These are phyloP conservation scores for Microcebus murinus DNA, from an alignment of 2,113 vertebrate genomes.

Conservation along the genomic window DNA sequence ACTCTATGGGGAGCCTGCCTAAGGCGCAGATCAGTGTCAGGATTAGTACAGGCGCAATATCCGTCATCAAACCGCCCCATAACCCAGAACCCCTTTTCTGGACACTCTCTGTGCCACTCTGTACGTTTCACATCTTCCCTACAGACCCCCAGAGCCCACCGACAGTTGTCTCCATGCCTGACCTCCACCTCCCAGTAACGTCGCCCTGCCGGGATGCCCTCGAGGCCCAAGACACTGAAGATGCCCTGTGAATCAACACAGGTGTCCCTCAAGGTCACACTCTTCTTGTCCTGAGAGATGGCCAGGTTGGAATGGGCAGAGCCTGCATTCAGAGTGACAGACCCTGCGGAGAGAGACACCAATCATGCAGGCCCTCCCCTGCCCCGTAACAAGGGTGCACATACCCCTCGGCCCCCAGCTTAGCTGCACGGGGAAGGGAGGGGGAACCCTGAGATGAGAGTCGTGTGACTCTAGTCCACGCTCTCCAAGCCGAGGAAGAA, in stretches of 20 bases:
- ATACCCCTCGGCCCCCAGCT: background rate
- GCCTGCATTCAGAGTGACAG: conserved; percentile 37
- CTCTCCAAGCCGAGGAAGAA: background rate
- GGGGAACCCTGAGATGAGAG: background rate
- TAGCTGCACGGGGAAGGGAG: background rate
- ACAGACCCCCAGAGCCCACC: conserved; percentile 69
- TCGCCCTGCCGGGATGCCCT: conserved; percentile 44
- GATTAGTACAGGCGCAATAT: conserved; percentile 67
- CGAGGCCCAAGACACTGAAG: background rate
- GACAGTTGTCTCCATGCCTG: accelerated
- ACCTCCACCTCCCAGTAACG: conserved; percentile 75
- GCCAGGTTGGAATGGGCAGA: background rate
- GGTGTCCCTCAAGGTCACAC: background rate
- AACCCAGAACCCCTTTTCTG: conserved; percentile 51
- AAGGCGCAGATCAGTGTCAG: conserved; percentile 48
- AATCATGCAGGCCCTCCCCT: background rate
- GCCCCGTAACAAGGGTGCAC: background rate
- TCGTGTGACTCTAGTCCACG: background rate
- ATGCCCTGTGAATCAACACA: background rate
- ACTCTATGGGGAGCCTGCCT: conserved; percentile 73
- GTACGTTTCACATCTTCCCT: background rate
- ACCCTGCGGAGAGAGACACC: background rate
- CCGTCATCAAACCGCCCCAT: accelerated
- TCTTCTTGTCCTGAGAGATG: background rate
- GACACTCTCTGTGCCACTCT: accelerated